Evolutionary conservation across 1,140 invertebrate species (phyloP).

Genomic region (Drosophila lacteicornis): DNA sequence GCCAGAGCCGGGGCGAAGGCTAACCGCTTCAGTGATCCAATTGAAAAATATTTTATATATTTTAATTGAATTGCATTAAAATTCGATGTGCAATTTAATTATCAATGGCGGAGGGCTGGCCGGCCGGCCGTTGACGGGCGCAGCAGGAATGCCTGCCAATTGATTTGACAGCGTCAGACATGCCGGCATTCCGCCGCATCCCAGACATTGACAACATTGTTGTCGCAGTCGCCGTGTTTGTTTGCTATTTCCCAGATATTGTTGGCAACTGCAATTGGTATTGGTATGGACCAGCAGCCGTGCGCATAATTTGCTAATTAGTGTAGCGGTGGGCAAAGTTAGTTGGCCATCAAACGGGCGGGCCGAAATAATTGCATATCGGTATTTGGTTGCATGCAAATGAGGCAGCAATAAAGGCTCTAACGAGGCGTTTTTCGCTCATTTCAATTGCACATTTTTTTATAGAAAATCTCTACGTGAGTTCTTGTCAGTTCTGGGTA

Average conservation of each 20-base stretch:
- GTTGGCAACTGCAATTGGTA: background rate
- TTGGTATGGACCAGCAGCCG: background rate
- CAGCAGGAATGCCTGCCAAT: constrained; percentile 24
- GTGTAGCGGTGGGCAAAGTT: constrained; percentile 16
- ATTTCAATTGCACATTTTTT: constrained; percentile 20
- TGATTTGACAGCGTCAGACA: constrained; percentile 33
- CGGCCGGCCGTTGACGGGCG: constrained; percentile 18
- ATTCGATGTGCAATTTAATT: constrained; percentile 67
- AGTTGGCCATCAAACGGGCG: constrained; percentile 14
- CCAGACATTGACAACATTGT: constrained; percentile 39
- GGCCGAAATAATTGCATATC: constrained; percentile 14
- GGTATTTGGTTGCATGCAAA: constrained; percentile 40
- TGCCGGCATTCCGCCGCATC: constrained; percentile 21
- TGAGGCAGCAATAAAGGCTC: constrained; percentile 19
- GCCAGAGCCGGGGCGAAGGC: background rate
- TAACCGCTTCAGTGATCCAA: constrained; percentile 42
- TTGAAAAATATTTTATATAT: constrained; percentile 67
- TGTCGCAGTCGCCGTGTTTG: constrained; percentile 2
- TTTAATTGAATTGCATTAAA: constrained; percentile 71
- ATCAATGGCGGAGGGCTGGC: constrained; percentile 28
- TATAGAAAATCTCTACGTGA: background rate
- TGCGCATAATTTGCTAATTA: constrained; percentile 62
- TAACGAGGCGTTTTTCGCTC: constrained; percentile 14
- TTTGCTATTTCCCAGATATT: constrained; percentile 12
- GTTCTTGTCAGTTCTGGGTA: background rate